phyloP scores from a whole-genome alignment of 2,113 vertebrate genomes.

The Myotis brandtii region DNA sequence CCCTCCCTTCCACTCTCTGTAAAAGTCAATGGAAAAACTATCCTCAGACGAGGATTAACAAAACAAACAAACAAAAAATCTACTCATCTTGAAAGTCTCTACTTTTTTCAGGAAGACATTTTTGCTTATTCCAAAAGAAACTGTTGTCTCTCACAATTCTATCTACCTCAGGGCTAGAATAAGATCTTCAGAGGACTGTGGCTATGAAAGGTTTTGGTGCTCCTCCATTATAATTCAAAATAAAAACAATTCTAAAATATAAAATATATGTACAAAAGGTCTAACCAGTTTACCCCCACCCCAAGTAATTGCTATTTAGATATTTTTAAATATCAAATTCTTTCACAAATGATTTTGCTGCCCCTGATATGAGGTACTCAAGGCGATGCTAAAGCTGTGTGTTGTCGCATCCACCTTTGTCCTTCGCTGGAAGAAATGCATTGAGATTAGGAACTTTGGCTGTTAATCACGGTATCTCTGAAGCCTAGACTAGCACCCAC shows the following conservation, averaged over 20 bases:
- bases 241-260: background rate
- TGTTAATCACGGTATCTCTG: background rate
- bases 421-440: background rate
- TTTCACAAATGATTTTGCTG: background rate
- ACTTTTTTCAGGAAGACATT: background rate
- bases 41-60: no score
- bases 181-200: background rate
- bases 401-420: background rate
- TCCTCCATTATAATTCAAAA: background rate
- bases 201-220: background rate
- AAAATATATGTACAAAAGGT: background rate
- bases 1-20: no score
- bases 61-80: background rate
- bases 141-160: background rate
- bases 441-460: background rate
- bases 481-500: background rate
- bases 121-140: background rate
- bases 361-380: background rate
- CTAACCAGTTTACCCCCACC: background rate
- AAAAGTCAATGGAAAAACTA: no score
- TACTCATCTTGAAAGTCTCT: background rate
- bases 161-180: background rate
- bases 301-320: background rate
- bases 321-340: constrained; percentile 2
- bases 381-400: background rate